phyloP scores from a whole-genome alignment of 2,113 vertebrate species.

The Tyto alba region DNA sequence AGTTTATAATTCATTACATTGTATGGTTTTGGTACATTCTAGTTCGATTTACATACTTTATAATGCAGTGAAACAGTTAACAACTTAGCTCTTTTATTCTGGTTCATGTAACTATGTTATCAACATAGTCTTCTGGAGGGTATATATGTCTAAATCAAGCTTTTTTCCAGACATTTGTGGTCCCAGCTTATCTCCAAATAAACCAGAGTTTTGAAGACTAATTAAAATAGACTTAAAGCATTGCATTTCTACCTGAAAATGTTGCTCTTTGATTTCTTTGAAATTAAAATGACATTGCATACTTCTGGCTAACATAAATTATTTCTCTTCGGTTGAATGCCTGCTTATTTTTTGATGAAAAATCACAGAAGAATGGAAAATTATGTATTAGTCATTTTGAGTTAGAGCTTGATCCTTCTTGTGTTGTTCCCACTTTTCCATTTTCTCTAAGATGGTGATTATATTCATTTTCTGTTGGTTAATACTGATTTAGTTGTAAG shows the following conservation, averaged over 20 bases:
- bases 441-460: background rate
- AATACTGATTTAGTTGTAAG: background rate
- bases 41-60: background rate
- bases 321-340: background rate
- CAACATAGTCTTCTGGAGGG: background rate
- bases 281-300: background rate
- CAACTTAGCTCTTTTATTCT: background rate
- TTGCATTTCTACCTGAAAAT: background rate
- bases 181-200: background rate
- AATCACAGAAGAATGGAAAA: background rate
- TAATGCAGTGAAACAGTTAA: background rate
- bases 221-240: background rate
- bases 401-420: background rate
- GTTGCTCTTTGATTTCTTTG: background rate
- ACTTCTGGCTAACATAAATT: background rate
- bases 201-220: background rate
- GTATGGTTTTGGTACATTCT: background rate
- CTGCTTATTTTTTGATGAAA: background rate
- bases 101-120: background rate
- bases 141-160: background rate
- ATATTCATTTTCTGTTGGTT: background rate
- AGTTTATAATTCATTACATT: background rate
- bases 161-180: background rate
- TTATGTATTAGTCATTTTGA: background rate
- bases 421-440: background rate